Evolutionary conservation across 2,797 vertebrate genomes (phyloP), one percentile per base, ranked within the genome.

Genomic region (Remorina albescens): DNA sequence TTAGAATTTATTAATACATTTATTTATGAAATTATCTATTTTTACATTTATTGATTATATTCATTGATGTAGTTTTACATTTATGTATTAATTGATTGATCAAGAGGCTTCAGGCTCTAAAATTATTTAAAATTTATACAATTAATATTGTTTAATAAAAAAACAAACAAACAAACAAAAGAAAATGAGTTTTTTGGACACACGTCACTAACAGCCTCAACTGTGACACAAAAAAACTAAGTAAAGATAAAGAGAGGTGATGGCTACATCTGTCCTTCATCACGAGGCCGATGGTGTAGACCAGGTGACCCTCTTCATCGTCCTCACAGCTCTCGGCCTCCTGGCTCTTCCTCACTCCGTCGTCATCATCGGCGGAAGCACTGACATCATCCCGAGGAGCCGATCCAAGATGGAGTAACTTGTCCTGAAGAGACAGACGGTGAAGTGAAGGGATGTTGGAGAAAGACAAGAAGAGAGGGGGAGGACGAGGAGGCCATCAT

Each of bases 291-390:
- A 89, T 92, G 91, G 96, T 94, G 94, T 95, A 97, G 91, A 95
- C 85, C 95, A 98, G 95, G 92, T 96, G 95, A 89, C 96, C 97
- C 91, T 97, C 96, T 87, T 97, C 96, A 89, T 97, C 95, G 83
- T 81, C 93, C 90, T 96, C 95, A 85, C 94, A 84, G 94, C 93
- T 95, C 92, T 92, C 92, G 84, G 83, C 95, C 89, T 85, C 55
- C 62, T 82, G 93, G 90, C 90, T 94, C 90, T 84, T 93, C 95
- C 91, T 92, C 82, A 51, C 72, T 50, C 25, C 61, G 2, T 26
- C 47, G 5, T 72, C 59, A n/a, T 74, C 70, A 2, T 8, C 81
- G 13, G 49, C 49, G 30, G 13, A 50, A 75, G 53, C 84, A 66
- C 39, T 59, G 7, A 36, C 70, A 66, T 76, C 67, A 25, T 4